Evolutionary conservation across 2,113 vertebrate genomes (phyloP).

Genomic region (Microcebus ravelobensis): DNA sequence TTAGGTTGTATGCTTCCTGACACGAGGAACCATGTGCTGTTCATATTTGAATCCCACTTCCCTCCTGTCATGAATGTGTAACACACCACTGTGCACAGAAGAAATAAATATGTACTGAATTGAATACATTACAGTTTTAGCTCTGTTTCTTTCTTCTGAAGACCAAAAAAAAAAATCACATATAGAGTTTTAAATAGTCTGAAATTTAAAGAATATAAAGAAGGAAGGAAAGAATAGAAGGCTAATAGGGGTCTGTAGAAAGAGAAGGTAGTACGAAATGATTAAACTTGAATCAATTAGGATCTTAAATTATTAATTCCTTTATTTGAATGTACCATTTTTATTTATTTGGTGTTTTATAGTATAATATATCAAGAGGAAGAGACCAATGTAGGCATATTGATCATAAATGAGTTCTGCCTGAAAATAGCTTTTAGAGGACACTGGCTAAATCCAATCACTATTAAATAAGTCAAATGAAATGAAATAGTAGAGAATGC

Average conservation of each 20-base stretch:
- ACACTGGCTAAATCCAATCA: constrained; percentile 32
- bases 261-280: neutral
- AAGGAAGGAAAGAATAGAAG: neutral
- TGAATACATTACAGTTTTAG: neutral
- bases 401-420: constrained; percentile 35
- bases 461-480: constrained; percentile 52
- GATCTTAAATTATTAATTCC: constrained; percentile 3
- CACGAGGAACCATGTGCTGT: neutral
- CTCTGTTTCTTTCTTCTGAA: neutral
- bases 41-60: neutral
- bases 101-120: neutral
- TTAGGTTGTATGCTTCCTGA: neutral
- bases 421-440: constrained; percentile 11
- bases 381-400: neutral
- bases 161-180: neutral
- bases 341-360: constrained; percentile 51
- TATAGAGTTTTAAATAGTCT: neutral
- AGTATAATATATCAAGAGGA: constrained; percentile 25
- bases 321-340: constrained; percentile 30
- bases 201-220: neutral
- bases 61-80: neutral
- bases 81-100: neutral
- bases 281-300: neutral
- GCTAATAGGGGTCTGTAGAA: neutral
- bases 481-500: neutral